Evolutionary conservation across 2,113 vertebrate genomes (phyloP).

Genomic region (Motacilla alba): DNA sequence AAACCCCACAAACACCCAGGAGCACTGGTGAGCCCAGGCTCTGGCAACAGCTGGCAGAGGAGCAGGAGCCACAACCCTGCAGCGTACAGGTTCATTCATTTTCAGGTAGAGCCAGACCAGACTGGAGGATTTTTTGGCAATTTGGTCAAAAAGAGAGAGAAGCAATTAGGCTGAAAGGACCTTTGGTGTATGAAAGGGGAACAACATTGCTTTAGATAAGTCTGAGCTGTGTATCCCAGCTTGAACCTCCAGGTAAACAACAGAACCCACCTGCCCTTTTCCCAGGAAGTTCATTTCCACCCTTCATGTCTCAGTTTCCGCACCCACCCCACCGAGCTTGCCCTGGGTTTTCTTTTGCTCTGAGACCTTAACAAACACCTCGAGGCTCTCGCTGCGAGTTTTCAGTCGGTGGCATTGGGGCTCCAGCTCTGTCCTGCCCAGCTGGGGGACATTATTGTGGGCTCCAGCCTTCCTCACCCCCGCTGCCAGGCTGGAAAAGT

Average conservation of each 20-base stretch:
- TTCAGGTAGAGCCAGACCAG: background rate
- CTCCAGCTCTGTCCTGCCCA: background rate
- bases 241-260: background rate
- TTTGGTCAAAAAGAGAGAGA: fast-evolving
- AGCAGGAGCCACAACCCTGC: background rate
- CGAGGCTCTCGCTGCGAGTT: background rate
- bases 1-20: background rate
- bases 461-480: background rate
- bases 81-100: fast-evolving
- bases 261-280: background rate
- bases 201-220: background rate
- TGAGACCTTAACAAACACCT: background rate
- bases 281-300: background rate
- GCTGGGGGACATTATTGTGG: fast-evolving
- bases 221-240: background rate
- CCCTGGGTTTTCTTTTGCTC: background rate
- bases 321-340: background rate
- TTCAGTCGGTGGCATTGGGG: background rate
- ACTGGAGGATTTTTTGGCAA: background rate
- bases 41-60: background rate
- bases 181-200: background rate
- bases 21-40: fast-evolving
- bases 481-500: background rate
- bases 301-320: background rate
- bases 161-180: background rate